Evolutionary conservation across 1,140 invertebrate species (phyloP).

Genomic region (Pachyrhynchus sulphureomaculatus): DNA sequence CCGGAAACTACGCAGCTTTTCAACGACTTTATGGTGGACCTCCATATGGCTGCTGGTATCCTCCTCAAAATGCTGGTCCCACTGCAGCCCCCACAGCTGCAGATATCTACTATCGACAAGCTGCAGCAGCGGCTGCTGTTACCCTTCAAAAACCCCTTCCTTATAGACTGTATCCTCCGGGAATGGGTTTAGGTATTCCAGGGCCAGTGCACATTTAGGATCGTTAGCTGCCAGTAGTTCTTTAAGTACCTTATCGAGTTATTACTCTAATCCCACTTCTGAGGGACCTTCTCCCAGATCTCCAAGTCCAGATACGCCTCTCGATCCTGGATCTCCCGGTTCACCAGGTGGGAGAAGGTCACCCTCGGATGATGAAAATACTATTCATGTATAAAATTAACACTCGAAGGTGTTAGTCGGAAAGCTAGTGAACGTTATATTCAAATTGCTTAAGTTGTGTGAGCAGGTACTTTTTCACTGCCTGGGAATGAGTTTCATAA

Average conservation of each 20-base stretch:
- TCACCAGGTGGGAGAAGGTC: slow-evolving; percentile 49
- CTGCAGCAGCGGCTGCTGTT: slow-evolving; percentile 68
- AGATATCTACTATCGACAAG: slow-evolving; percentile 79
- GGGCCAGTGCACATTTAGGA: slow-evolving; percentile 62
- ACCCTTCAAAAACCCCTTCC: slow-evolving; percentile 86
- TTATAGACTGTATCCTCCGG: slow-evolving; percentile 71
- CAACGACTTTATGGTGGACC: slow-evolving; percentile 85
- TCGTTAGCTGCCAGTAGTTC: slow-evolving; percentile 61
- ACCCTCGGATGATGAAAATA: slow-evolving; percentile 61
- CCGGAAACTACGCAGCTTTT: slow-evolving; percentile 94
- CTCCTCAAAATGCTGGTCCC: slow-evolving; percentile 56
- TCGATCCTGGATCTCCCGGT: slow-evolving; percentile 51
- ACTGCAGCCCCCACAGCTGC: slow-evolving; percentile 66
- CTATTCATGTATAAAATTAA: slow-evolving; percentile 49
- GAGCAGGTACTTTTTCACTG: too few relatives aligned
- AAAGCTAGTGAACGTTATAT: too few relatives aligned
- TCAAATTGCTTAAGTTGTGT: too few relatives aligned
- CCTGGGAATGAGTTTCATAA: too few relatives aligned
- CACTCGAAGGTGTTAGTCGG: slow-evolving; percentile 4
- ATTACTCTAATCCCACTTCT: slow-evolving; percentile 59
- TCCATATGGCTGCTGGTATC: slow-evolving; percentile 70
- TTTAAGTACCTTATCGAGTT: slow-evolving; percentile 60
- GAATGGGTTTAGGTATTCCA: slow-evolving; percentile 62
- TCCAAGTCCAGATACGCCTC: slow-evolving; percentile 52
- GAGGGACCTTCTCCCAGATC: slow-evolving; percentile 43